Conservation (phyloP, 2,113 vertebrate genomes). For the Carlito syrichta region DNA sequence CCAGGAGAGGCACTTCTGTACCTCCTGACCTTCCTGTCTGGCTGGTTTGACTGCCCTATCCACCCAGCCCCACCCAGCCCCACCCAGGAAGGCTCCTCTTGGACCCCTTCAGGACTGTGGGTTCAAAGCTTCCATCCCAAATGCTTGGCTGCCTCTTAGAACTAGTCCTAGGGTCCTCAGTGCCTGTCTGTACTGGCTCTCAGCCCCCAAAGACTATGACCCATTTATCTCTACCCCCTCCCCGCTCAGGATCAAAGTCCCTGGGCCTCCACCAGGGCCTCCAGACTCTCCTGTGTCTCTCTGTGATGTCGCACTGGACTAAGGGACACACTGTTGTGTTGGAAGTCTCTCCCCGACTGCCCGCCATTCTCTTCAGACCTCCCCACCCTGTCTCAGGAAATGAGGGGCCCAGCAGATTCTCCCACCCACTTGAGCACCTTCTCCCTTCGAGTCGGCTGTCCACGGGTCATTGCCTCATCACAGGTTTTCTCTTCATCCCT, state of each 20-base stretch:
- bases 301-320: not conserved
- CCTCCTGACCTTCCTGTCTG: not conserved
- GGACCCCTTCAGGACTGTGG: not conserved
- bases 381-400: not conserved
- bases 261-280: not conserved
- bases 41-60: conserved; percentile 29
- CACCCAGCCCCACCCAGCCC: not conserved
- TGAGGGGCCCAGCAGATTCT: not conserved
- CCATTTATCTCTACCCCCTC: rapidly evolving
- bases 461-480: not conserved
- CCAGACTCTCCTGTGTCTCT: not conserved
- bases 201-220: not conserved
- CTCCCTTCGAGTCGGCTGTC: not conserved
- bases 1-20: not conserved
- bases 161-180: not conserved
- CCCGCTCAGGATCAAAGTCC: not conserved
- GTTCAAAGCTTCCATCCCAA: not conserved
- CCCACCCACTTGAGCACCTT: not conserved
- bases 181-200: not conserved
- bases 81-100: conserved; percentile 10
- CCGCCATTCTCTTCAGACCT: not conserved
- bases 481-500: not conserved
- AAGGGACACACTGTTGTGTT: not conserved
- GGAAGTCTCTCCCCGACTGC: rapidly evolving
- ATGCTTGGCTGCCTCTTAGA: not conserved